Base-by-base conservation (phyloP, 2,888 invertebrate genomes). In the Mayetiola destructor region DNA sequence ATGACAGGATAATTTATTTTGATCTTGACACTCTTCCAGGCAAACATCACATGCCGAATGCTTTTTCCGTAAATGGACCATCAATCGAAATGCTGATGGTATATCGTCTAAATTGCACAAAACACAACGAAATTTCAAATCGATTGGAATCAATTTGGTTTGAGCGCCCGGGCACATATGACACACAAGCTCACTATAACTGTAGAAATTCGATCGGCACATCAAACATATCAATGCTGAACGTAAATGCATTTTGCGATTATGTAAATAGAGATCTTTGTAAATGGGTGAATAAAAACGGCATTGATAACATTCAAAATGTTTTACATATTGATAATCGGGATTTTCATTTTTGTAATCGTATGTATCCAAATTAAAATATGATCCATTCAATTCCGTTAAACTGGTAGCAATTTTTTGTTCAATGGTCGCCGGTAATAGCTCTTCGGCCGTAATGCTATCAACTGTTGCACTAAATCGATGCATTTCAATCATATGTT, bases 1-100 rank as follows among this genome's bases (percentile, higher is more conserved):
- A 66, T 91, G 91, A 64, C 86, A 87, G 1, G 89, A 88, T 1
- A 91, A 74, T 62, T 83, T 81, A 56, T 59, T 61, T 67, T 90
- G 90, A 67, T 82, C 85, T 56, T 82, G 80, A 64, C 88, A 88
- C 61, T 82, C 78, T 69, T 90, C 89, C 62, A 91, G 73, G 67
- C 91, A 91, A 20, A 90, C 86, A 72, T 91, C 90, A 70, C 91
- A 91, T 0, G 85, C 82, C 67, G 85, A 84, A 70, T 91, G 91
- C 61, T 81, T 79, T 69, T 88, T 89, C 30, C 91, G 73, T 60
- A 91, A 71, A 71, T 91, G 91, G 37, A 90, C 89, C 88, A 91
- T 89, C 58, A 90, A 73, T 59, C 90, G 80, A 72, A 91, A 90
- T 3, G 89, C 84, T 23, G 89, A 89, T n/a, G 88, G 88, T 63